Percentiles rank a stretch among this genome's conserved stretches.
phyloP scores from a whole-genome alignment of 2,888 invertebrate genomes.

The Galeopsomyia nigrocyanea region DNA sequence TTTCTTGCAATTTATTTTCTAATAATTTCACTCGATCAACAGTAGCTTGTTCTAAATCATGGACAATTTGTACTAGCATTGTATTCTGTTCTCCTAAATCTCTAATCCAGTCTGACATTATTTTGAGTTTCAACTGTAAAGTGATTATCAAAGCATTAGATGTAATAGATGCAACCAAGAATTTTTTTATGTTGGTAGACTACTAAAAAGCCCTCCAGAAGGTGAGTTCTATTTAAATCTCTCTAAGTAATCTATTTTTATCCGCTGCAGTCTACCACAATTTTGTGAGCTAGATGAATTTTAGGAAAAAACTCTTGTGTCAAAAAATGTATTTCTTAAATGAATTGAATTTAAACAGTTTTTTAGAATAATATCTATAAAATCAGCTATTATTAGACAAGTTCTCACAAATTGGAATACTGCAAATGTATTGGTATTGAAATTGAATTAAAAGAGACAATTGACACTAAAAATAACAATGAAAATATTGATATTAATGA shows the following conservation, averaged over 20 bases:
- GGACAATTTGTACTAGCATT: conserved; percentile 76
- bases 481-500: not conserved
- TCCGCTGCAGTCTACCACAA: conserved; percentile 36
- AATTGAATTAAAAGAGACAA: not conserved
- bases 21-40: conserved; percentile 72
- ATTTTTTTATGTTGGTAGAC: conserved; percentile 21
- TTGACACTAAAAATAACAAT: not conserved
- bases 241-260: conserved; percentile 47
- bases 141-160: conserved; percentile 11
- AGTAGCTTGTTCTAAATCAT: conserved; percentile 78
- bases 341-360: conserved; percentile 5
- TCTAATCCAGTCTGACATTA: conserved; percentile 77
- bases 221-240: conserved; percentile 46
- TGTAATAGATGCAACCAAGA: conserved; percentile 3
- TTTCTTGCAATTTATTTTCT: conserved; percentile 71
- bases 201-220: conserved; percentile 37
- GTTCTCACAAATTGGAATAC: not conserved
- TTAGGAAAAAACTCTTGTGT: not conserved
- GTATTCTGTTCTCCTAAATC: conserved; percentile 79
- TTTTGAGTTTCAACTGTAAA: conserved; percentile 75
- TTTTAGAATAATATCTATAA: not conserved
- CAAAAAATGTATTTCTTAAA: not conserved
- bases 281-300: conserved; percentile 36
- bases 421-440: not conserved
- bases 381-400: not conserved